Evolutionary conservation across 2,113 vertebrate species (phyloP), one percentile per base, ranked within the genome.

Genomic region (Mobula hypostoma): DNA sequence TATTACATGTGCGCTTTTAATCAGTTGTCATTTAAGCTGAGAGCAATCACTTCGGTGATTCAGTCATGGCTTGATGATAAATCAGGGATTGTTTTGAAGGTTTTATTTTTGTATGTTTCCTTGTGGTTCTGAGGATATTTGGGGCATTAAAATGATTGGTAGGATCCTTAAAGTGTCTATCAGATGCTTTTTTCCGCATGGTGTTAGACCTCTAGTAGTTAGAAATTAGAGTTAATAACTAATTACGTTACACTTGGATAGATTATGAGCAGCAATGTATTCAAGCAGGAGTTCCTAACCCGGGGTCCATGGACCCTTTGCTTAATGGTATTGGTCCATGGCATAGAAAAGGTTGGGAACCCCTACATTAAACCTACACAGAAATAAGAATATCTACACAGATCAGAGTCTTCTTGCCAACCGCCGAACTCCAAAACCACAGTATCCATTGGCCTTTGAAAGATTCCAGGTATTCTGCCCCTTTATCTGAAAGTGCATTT

Each of bases 71-170:
- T 56, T 93, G 91, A 32, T 92, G 66, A 74, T 93, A 40, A 93
- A 76, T 93, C 68, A 93, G 70, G 91, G 91, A 93, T 56, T 36
- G 74, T 40, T 19, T 92, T 68, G 83, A 92, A 92, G 32, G 40
- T 74, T 74, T 93, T 72, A 21, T 92, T 72, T 92, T 36, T 93
- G 12, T 36, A 29, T 24, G 7, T 29, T 93, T 74, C 36, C 90
- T 93, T 74, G 11, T 27, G 2, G 32, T 74, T 93, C 36, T 56
- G 68, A 93, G 91, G 91, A 93, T 48, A 48, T 76, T 27, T 27
- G 40, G 90, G 91, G 91, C 91, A 93, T 93, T 93, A 66, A 74
- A 72, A 56, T 29, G 40, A 93, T 56, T 93, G 32, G 40, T 72
- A 27, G 68, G 48, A 70, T 27, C 7, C 68, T 21, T 15, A 92